Base-by-base conservation (phyloP, 1,140 invertebrate species). In the Drosophila suzukii region DNA sequence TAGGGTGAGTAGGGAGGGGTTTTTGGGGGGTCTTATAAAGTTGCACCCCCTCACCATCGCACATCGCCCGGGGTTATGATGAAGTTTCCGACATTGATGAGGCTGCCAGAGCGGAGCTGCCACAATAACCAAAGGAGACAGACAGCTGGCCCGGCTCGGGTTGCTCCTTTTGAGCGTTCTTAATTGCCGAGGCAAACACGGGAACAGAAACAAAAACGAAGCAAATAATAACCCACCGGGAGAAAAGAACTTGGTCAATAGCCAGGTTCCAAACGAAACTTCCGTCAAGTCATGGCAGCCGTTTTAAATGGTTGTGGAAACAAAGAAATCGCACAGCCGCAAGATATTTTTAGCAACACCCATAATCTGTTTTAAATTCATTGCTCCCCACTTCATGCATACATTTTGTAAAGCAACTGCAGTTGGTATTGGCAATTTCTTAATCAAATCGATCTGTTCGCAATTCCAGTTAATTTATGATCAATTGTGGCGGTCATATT, bases 111-210 rank as follows among this genome's bases (percentile, higher is more conserved):
- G 60, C 65, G 53, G 57, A 67, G 72, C 46, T 11, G 15, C 50
- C 55, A 49, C 54, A 75, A 78, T 66, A 75, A 74, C 32, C 43
- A 12, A 53, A 50, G 57, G 34, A 61, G 53, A 32, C 24, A 41
- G 44, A 41, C 63, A 65, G 55, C 56, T 68, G 49, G 20, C 39
- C 50, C 24, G 13, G 38, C 54, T 63, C 32, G 36, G 57, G 34
- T 58, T 53, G 68, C 50, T 72, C 50, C 65, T 62, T 62, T 77
- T 68, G 62, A 77, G 75, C 50, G 60, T 61, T 77, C 34, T 83
- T 86, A 86, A 86, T 86, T 86, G 83, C 79, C 57, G 44, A 30
- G 53, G 61, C 62, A 59, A 72, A 80, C 51, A 71, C 65, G 74
- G 61, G 51, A 72, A 80, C 44, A 58, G 41, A 74, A n/a, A 43